Percentiles rank a stretch among this genome's conserved stretches.
These are phyloP conservation scores for Galeopterus variegatus DNA, from an alignment of 2,113 vertebrate genomes.

Conservation along the genomic window DNA sequence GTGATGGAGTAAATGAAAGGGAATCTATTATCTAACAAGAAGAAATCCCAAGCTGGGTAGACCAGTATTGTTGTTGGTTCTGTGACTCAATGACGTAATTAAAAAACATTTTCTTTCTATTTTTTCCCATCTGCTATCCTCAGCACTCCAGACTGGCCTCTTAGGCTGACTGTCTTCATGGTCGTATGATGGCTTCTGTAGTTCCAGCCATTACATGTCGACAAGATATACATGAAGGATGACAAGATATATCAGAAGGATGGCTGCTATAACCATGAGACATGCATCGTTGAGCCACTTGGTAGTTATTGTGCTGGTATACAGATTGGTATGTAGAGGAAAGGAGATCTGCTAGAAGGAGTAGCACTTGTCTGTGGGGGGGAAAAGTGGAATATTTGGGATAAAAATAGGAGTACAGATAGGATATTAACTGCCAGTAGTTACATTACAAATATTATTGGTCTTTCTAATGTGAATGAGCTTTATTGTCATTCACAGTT, in stretches of 20 bases:
- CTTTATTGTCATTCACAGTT: not conserved
- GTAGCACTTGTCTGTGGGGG: not conserved
- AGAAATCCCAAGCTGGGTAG: not conserved
- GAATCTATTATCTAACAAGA: not conserved
- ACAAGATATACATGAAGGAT: not conserved
- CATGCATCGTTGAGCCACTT: not conserved
- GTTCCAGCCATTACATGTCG: not conserved
- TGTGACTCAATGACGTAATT: not conserved
- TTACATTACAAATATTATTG: not conserved
- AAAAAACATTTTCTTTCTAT: not conserved
- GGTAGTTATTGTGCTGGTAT: not conserved
- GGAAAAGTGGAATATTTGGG: not conserved
- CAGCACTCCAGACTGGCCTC: not conserved
- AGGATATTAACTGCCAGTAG: not conserved
- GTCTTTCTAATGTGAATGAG: conserved; percentile 50
- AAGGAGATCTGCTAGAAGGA: not conserved
- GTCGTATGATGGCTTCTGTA: not conserved
- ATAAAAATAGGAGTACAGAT: not conserved
- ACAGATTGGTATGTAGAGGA: not conserved
- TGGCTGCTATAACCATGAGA: not conserved
- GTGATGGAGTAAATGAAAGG: not conserved
- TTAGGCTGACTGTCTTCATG: not conserved
- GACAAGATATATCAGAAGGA: not conserved
- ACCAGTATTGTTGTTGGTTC: not conserved
- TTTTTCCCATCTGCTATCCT: not conserved